Base-by-base conservation (phyloP, 2,888 invertebrate genomes). In the Stenodera caucasica region DNA sequence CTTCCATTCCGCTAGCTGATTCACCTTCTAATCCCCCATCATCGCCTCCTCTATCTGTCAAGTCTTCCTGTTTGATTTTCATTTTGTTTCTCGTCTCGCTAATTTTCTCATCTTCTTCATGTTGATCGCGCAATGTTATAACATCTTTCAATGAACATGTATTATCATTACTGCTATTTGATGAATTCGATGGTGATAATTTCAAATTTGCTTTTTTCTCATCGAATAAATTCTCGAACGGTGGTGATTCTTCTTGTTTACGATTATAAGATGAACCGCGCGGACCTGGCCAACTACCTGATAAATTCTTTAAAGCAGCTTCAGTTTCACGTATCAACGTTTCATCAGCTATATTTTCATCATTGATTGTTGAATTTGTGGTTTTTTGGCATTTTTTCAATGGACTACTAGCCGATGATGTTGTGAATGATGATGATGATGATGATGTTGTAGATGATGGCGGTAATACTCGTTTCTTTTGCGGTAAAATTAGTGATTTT, bases 241-340 rank as follows among this genome's bases (percentile, higher is more conserved):
- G 89, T 45, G 90, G 90, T 30, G 89, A 88, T 71, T 91, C 91
- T 67, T 92, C 91, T 72, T 89, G 88, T 72, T 89, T 89, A 59
- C 83, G 82, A 57, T 88, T 87, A 72, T 89, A 89, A 8, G 83
- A 75, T 32, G 86, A 85, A 7, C 85, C 85, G 51, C 88, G 81
- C 26, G 88, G 87, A 12, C 90, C 90, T 6, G 89, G 88, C 90
- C 93, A 93, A 77, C 90, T 92, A 14, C 92, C 92, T 0, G 94
- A 92, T n/a, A 95, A 81, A 69, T 91, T 91, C 78, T 92, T 91
- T 30, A 95, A 80, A 0, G 94, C 94, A 1, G 92, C 92, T 77
- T 94, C 94, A 2, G 95, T 94, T 79, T 95, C 94, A 54, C 92
- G 84, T 65, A 95, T 92, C 57, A 93, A 84, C 0, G 89, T 90